Evolutionary conservation across 2,888 invertebrate genomes (phyloP), one percentile per base, ranked within the genome.

Genomic region (Pristionchus arcanus): DNA sequence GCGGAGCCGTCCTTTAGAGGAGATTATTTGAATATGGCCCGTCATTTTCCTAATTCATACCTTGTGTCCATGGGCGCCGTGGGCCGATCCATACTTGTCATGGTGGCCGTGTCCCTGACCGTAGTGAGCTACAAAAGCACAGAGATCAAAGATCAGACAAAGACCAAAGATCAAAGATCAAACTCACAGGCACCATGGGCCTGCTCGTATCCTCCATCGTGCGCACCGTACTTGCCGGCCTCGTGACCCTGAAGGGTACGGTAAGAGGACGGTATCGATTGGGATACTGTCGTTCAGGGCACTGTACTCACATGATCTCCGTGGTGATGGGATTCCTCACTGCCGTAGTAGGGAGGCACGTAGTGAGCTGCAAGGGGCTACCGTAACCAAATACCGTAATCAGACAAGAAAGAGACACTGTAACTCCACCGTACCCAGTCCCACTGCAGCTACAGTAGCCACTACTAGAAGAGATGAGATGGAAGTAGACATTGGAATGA

Each of bases 301-400:
- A 66, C 87, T 19, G 63, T 81, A 81, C 89, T 81, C 37, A 89
- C 89, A 21, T 89, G 81, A 11, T 63, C 89, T 37, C 89, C 89
- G 37, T 77, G 66, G 49, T 89, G 77, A 25, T 66, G 55, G 31
- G 28, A 31, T 3, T 89, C 37, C 28, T 89, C 81, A 28, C 59
- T 63, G 55, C 89, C 89, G 89, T 89, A 89, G 81, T 89, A 89
- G 28, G 89, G 89, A 55, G 89, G 89, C n/a, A 89, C 89, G 89
- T 89, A 89, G 66, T 89, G 89, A 0, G 89, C 89, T 89, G 89
- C 11, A 89, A 71, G 31, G 5, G 7, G 16, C 31, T 31, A 74
- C 37, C 74, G 74, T 74, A 74, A 74, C 34, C 74, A 3, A 19
- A 74, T 34, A 37, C 37, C 16, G 37, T 74, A 34, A 1, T 21